Base-by-base conservation (phyloP, 2,113 vertebrate species). In the Aphyosemion australe region DNA sequence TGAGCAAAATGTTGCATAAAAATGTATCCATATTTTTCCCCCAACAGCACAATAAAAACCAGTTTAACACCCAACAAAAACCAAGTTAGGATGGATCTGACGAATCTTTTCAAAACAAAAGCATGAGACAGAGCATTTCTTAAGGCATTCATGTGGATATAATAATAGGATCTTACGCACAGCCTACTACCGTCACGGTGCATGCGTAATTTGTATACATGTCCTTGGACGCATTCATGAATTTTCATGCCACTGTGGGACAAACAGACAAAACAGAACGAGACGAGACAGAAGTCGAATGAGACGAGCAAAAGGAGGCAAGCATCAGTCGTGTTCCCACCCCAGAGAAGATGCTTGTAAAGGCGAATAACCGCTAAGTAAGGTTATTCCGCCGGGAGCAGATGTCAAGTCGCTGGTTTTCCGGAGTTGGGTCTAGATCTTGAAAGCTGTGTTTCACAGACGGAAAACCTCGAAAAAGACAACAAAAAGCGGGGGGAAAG, bases 271-370 rank as follows among this genome's bases (percentile, higher is more conserved):
- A n/a, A 78, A 77, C 80, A 70, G 46, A 58, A 84, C 78, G 73
- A 83, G 62, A 86, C 78, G 69, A 78, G 18, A 83, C 59, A 82
- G 43, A 83, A 77, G 47, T 71, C 60, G 69, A 32, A 51, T 5
- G 9, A 66, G 57, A 63, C 72, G 79, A 74, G 72, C 77, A 85
- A 47, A 47, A n/a, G 16, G 14, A 77, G 61, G 79, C 83, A 87
- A 87, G 86, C 86, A 87, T 86, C 87, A 67, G 80, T 53, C 83
- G 83, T 61, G 45, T 84, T 90, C 87, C 89, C 91, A 90, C 89
- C 90, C 87, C 69, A 63, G 80, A 84, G 69, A 82, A 82, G 88
- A 87, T 83, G 86, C 84, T 90, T 86, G 88, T 70, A 47, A 54
- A 59, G 70, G 72, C 73, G 82, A 90, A 87, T 86, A 85, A 89